Percentiles rank a stretch among this genome's conserved stretches.
phyloP scores from a whole-genome alignment of 2,888 invertebrate genomes.

The Camptogramma bilineatum region DNA sequence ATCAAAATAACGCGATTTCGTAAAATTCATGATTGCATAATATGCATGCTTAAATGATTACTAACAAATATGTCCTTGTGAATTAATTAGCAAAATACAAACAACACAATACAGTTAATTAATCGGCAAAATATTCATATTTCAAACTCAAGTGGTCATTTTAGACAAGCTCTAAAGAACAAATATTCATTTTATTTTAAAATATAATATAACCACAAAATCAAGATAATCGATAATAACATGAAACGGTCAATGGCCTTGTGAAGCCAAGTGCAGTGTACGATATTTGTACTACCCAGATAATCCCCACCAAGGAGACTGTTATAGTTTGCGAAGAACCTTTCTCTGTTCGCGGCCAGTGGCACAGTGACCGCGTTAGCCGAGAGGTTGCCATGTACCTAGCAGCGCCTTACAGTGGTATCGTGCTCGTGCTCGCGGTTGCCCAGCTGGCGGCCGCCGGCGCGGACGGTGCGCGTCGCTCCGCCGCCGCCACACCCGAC shows the following conservation, averaged over 20 bases:
- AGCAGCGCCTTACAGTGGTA: slow-evolving; percentile 47
- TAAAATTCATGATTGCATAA: too few relatives aligned
- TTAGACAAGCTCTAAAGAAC: too few relatives aligned
- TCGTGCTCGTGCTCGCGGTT: slow-evolving; percentile 58
- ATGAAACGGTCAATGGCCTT: slow-evolving; percentile 55
- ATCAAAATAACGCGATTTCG: too few relatives aligned
- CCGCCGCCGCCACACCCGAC: slow-evolving; percentile 50
- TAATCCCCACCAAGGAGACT: slow-evolving; percentile 69
- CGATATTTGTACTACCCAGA: slow-evolving; percentile 63
- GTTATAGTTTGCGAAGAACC: slow-evolving; percentile 60
- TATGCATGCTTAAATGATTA: too few relatives aligned
- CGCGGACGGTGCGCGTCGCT: slow-evolving; percentile 42
- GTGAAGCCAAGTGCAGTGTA: slow-evolving; percentile 53
- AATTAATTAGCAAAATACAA: too few relatives aligned
- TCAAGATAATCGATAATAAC: slow-evolving; percentile 13
- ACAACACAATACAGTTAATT: too few relatives aligned
- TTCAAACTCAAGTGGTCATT: too few relatives aligned
- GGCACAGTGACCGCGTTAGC: slow-evolving; percentile 80
- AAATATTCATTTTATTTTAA: background rate
- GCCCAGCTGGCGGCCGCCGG: slow-evolving; percentile 45
- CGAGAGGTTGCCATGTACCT: slow-evolving; percentile 74
- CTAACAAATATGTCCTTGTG: too few relatives aligned
- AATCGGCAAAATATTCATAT: too few relatives aligned
- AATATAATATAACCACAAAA: background rate
- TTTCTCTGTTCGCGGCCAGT: slow-evolving; percentile 78